Percentiles rank a stretch among this genome's conserved stretches.
These are phyloP conservation scores for Oscheius sp. DNA, from an alignment of 2,888 invertebrate genomes.

Conservation along the genomic window DNA sequence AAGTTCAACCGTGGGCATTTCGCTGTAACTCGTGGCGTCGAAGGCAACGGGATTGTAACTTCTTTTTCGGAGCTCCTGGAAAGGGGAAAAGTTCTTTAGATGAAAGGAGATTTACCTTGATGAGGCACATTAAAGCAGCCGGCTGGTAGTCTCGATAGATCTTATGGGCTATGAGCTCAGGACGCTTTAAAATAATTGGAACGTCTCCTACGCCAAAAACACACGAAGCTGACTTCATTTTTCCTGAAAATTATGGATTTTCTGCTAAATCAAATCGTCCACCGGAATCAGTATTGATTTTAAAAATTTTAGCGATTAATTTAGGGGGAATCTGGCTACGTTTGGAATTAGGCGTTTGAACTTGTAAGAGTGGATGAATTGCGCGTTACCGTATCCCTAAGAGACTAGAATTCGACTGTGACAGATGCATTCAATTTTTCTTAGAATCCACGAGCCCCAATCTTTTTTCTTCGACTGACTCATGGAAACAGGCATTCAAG, in stretches of 20 bases:
- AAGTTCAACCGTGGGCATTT: conserved; percentile 56
- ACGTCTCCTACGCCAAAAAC: conserved; percentile 56
- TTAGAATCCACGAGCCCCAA: neutral
- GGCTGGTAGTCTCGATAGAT: conserved; percentile 55
- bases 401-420: too few relatives aligned
- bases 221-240: conserved; percentile 50
- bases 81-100: neutral
- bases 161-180: conserved; percentile 57
- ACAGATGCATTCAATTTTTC: too few relatives aligned
- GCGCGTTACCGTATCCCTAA: too few relatives aligned
- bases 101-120: conserved; percentile 40
- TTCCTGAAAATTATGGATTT: conserved; percentile 38
- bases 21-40: conserved; percentile 49
- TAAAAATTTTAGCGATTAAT: too few relatives aligned
- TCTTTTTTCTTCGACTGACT: too few relatives aligned
- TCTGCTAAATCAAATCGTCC: too few relatives aligned
- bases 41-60: conserved; percentile 37
- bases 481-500: too few relatives aligned
- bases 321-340: too few relatives aligned
- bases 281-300: too few relatives aligned
- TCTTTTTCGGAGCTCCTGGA: conserved; percentile 43
- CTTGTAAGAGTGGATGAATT: too few relatives aligned
- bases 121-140: conserved; percentile 55
- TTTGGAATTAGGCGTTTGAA: too few relatives aligned
- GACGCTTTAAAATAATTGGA: conserved; percentile 47